phyloP scores from a whole-genome alignment of 2,888 invertebrate species.

The Aleiodes leptofemur region DNA sequence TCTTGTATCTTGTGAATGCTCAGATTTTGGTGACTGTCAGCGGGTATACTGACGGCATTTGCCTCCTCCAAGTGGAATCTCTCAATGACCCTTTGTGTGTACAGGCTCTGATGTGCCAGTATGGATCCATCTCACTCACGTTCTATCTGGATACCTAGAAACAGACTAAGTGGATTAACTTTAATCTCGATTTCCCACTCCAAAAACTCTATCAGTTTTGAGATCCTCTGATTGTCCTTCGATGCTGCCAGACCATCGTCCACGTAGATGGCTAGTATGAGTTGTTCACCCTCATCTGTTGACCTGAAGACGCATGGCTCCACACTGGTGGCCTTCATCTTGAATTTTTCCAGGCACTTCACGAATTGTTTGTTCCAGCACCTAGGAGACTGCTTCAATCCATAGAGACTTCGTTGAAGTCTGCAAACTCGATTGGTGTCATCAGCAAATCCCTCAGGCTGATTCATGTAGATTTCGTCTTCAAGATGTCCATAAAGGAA shows the following conservation, averaged over 20 bases:
- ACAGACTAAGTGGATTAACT: slow-evolving; percentile 32
- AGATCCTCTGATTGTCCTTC: slow-evolving; percentile 5
- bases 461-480: slow-evolving; percentile 65
- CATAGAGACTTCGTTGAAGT: slow-evolving; percentile 1
- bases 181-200: slow-evolving; percentile 36
- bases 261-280: not conserved
- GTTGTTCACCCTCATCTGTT: not conserved
- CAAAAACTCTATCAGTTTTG: slow-evolving; percentile 35
- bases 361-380: slow-evolving; percentile 53
- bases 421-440: not conserved
- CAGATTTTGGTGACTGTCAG: slow-evolving; percentile 7
- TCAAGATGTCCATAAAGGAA: slow-evolving; percentile 64
- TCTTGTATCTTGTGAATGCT: not conserved
- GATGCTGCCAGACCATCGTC: slow-evolving; percentile 40
- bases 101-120: slow-evolving; percentile 43
- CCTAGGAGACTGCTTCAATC: slow-evolving; percentile 3
- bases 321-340: not conserved
- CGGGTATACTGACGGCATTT: slow-evolving; percentile 6
- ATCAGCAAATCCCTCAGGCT: slow-evolving; percentile 55
- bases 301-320: slow-evolving; percentile 7
- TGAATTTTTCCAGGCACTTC: slow-evolving; percentile 56
- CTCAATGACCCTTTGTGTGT: slow-evolving; percentile 27
- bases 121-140: slow-evolving; percentile 44
- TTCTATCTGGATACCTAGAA: slow-evolving; percentile 48
- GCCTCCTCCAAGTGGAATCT: not conserved